A percentile compares a stretch with the other conserved stretches of the same genome.
Evolutionary conservation across 1,140 invertebrate genomes (phyloP).

Genomic region (Hycleus cichorii): DNA sequence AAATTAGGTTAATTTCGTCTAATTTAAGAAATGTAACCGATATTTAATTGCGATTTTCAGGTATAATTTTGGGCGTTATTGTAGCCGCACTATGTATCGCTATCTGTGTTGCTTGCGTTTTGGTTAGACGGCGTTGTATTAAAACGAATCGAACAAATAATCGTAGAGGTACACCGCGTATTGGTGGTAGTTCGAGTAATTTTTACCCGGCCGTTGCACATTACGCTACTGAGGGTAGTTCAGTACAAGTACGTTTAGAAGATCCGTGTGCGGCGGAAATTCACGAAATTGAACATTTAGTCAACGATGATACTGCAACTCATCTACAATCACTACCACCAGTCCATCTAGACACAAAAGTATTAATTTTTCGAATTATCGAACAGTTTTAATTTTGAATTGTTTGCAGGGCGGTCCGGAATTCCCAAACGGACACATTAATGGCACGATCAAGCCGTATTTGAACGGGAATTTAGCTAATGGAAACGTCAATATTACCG

Average conservation of each 20-base stretch:
- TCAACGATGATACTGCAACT: slow-evolving; percentile 26
- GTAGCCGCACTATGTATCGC: slow-evolving; percentile 37
- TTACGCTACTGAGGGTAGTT: slow-evolving; percentile 21
- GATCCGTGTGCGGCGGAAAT: slow-evolving; percentile 24
- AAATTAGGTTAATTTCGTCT: slow-evolving; percentile 39
- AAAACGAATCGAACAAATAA: slow-evolving; percentile 20
- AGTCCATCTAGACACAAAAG: too few relatives aligned
- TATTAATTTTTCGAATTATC: too few relatives aligned
- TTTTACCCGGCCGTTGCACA: slow-evolving; percentile 29
- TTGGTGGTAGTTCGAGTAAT: slow-evolving; percentile 19
- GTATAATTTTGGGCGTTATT: slow-evolving; percentile 38
- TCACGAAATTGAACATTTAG: slow-evolving; percentile 41
- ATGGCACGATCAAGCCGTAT: slow-evolving; percentile 30
- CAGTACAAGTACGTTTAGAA: slow-evolving; percentile 28
- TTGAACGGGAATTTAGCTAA: slow-evolving; percentile 41
- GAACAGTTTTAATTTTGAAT: neutral
- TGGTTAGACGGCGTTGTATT: slow-evolving; percentile 36
- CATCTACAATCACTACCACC: neutral
- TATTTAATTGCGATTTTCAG: slow-evolving; percentile 20
- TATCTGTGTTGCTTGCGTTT: slow-evolving; percentile 36
- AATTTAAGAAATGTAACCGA: neutral
- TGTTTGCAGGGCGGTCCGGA: slow-evolving; percentile 39
- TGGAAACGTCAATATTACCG: slow-evolving; percentile 45
- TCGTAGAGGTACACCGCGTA: slow-evolving; percentile 14
- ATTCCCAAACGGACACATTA: slow-evolving; percentile 34